A percentile compares a stretch with the other conserved stretches of the same genome.
Evolutionary conservation across 2,888 invertebrate species (phyloP).

Genomic region (Ophion obscuratus): DNA sequence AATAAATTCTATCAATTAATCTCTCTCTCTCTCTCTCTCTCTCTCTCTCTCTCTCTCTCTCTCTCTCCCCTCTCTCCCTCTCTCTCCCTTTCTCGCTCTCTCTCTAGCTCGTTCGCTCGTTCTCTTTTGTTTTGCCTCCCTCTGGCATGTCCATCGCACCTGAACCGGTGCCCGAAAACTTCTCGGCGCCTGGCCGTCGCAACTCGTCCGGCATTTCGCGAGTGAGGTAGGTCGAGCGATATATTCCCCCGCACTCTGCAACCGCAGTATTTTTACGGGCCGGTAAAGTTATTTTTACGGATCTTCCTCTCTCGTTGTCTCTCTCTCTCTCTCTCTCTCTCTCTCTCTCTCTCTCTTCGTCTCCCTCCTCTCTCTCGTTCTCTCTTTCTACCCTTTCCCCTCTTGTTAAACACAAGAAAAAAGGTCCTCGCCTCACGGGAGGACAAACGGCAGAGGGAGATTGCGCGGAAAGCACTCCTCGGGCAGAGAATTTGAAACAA

Average conservation of each 20-base stretch:
- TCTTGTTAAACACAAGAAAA: background rate
- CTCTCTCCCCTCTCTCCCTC: too few species aligned
- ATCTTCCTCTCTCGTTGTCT: background rate
- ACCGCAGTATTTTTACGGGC: conserved; percentile 56
- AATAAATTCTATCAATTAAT: too few species aligned
- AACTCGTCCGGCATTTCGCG: conserved; percentile 65
- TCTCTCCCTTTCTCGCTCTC: background rate
- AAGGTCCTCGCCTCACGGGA: conserved; percentile 15
- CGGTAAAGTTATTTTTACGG: conserved; percentile 57
- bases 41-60: too few species aligned
- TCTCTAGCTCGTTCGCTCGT: background rate
- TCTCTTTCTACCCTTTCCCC: too few species aligned
- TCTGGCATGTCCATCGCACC: conserved; percentile 47
- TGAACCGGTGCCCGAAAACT: conserved; percentile 60
- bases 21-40: too few species aligned
- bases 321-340: conserved; percentile 10
- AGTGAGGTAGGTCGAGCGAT: conserved; percentile 66
- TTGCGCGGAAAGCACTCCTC: background rate
- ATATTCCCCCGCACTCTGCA: conserved; percentile 37
- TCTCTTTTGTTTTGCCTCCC: background rate
- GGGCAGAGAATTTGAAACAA: background rate
- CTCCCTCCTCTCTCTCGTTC: too few species aligned
- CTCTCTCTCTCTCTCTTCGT: background rate
- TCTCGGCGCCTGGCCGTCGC: conserved; percentile 67
- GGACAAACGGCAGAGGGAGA: conserved; percentile 6